Percentiles rank a stretch among this genome's conserved stretches.
Evolutionary conservation across 2,113 vertebrate genomes (phyloP).

Genomic region (Natator depressus): DNA sequence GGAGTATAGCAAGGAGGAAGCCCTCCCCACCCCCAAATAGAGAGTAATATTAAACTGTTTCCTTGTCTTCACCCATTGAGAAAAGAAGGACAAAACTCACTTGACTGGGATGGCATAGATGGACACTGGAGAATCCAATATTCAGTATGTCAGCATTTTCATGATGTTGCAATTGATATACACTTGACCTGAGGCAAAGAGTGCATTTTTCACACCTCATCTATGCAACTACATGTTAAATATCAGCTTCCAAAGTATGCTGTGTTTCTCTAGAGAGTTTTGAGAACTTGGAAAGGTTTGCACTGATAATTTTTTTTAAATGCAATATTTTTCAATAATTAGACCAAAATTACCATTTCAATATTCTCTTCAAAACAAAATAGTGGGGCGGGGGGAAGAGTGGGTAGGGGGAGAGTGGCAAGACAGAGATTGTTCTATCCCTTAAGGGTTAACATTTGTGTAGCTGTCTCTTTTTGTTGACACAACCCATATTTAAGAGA

Average conservation of each 20-base stretch:
- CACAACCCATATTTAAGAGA: slow-evolving; percentile 64
- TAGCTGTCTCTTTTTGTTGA: slow-evolving; percentile 67
- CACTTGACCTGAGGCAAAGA: slow-evolving; percentile 15
- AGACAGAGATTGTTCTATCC: slow-evolving; percentile 34
- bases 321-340: background rate
- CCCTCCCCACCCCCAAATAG: background rate
- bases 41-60: background rate
- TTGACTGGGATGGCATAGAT: background rate
- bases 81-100: background rate
- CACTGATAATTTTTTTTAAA: background rate
- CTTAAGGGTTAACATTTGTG: slow-evolving; percentile 67
- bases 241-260: background rate
- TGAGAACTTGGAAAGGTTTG: background rate
- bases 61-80: background rate
- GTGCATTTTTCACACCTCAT: background rate
- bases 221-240: background rate
- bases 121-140: background rate
- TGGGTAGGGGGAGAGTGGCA: background rate
- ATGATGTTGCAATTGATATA: background rate
- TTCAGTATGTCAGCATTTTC: background rate
- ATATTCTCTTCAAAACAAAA: background rate
- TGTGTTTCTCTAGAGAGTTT: background rate
- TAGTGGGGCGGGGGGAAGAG: background rate
- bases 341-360: slow-evolving; percentile 1
- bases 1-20: background rate